Evolutionary conservation across 2,797 vertebrate genomes (phyloP).

Genomic region (Falco naumanni): DNA sequence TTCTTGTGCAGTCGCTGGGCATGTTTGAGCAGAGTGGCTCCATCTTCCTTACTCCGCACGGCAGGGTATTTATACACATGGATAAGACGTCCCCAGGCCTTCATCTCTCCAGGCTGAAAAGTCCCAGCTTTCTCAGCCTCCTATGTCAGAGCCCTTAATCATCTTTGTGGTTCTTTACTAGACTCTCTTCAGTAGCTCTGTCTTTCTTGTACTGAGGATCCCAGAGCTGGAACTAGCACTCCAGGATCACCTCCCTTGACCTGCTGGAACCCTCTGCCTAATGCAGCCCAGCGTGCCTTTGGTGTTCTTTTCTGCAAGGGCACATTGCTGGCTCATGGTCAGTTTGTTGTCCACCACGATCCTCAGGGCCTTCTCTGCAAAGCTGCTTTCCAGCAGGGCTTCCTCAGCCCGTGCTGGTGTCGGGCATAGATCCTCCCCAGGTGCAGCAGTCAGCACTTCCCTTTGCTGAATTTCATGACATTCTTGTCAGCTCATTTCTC

Average conservation of each 20-base stretch:
- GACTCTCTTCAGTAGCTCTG: neutral
- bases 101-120: neutral
- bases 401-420: neutral
- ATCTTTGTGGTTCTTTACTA: neutral
- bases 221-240: neutral
- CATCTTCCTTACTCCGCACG: neutral
- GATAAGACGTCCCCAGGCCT: neutral
- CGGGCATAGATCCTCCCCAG: neutral
- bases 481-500: neutral
- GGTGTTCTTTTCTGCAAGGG: neutral
- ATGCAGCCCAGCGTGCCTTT: neutral
- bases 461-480: neutral
- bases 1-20: neutral
- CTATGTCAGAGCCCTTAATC: neutral
- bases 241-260: neutral
- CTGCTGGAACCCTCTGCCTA: neutral
- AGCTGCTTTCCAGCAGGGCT: neutral
- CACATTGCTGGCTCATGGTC: neutral
- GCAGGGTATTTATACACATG: neutral
- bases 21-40: neutral
- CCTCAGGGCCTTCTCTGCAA: neutral
- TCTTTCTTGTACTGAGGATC: neutral
- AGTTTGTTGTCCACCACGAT: neutral
- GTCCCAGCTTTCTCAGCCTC: neutral
- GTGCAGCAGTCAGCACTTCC: neutral